Conservation (phyloP, 1,140 invertebrate species). For the Drosophila neocordata region DNA sequence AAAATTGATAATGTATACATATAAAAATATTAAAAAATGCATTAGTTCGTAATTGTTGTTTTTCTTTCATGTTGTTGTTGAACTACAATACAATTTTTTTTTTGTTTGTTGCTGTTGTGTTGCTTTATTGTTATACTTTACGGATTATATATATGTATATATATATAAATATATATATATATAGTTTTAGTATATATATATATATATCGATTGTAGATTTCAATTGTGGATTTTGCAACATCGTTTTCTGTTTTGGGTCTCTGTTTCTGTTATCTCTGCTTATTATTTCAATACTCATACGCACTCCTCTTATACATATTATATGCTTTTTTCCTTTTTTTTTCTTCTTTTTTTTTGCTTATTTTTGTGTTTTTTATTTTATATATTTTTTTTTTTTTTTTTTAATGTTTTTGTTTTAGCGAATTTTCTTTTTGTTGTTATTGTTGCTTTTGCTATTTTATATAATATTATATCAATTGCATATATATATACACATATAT, state of each 20-base stretch:
- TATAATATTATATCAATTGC: slow-evolving; percentile 4
- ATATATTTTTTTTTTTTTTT: slow-evolving; percentile 38
- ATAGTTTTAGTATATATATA: slow-evolving; percentile 13
- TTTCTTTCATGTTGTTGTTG: slow-evolving; percentile 51
- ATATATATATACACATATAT: neutral
- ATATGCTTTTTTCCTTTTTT: slow-evolving; percentile 53
- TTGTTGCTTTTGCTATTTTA: slow-evolving; percentile 20
- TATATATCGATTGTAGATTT: slow-evolving; percentile 51
- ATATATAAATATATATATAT: slow-evolving; percentile 49
- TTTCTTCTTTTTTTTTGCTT: too few species aligned
- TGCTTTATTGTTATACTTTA: slow-evolving; percentile 67
- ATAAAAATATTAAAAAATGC: slow-evolving; percentile 82
- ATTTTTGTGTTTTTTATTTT: slow-evolving; percentile 41
- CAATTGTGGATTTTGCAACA: slow-evolving; percentile 40
- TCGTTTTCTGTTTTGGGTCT: slow-evolving; percentile 21
- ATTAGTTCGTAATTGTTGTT: slow-evolving; percentile 73
- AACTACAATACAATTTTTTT: slow-evolving; percentile 72
- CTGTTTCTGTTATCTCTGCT: slow-evolving; percentile 40
- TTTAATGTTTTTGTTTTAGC: slow-evolving; percentile 23
- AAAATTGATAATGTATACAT: slow-evolving; percentile 83
- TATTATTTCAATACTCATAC: slow-evolving; percentile 66
- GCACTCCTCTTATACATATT: slow-evolving; percentile 64
- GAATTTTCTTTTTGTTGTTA: slow-evolving; percentile 42
- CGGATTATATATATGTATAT: slow-evolving; percentile 61
- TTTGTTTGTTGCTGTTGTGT: slow-evolving; percentile 43